Percentiles rank a stretch among this genome's conserved stretches.
Evolutionary conservation across 2,888 invertebrate species (phyloP).

Genomic region (Hypselothyrea guttata): DNA sequence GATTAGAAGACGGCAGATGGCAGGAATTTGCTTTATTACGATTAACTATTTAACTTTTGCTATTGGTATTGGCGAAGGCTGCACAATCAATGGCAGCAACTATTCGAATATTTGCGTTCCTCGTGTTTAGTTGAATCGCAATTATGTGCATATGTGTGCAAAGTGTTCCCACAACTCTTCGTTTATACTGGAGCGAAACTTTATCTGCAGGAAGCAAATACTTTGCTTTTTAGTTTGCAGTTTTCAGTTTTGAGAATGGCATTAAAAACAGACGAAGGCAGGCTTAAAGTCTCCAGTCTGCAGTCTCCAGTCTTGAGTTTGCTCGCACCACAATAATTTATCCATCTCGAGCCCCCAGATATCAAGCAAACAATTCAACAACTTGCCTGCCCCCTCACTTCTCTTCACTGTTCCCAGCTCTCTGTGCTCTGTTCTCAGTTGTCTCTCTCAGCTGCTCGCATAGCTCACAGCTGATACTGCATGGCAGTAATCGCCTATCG

Average conservation of each 20-base stretch:
- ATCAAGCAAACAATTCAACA: conserved; percentile 36
- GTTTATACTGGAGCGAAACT: conserved; percentile 3
- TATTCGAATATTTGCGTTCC: not conserved
- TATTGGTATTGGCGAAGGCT: no score
- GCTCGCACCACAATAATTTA: conserved; percentile 38
- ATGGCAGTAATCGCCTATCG: conserved; percentile 53
- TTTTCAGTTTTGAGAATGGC: conserved; percentile 21
- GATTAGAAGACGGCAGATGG: no score
- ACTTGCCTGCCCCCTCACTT: not conserved
- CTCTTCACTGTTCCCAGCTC: not conserved
- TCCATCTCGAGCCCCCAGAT: conserved; percentile 25
- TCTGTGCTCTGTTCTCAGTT: no score
- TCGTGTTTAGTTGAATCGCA: conserved; percentile 18
- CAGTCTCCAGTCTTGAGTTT: no score
- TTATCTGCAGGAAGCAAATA: conserved; percentile 26
- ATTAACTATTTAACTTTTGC: no score
- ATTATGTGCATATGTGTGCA: conserved; percentile 16
- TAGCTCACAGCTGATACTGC: no score
- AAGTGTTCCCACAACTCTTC: conserved; percentile 4
- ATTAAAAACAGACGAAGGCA: conserved; percentile 17
- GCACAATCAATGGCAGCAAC: not conserved
- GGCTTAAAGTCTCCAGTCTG: not conserved
- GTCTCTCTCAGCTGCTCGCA: no score
- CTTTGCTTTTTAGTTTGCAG: conserved; percentile 17
- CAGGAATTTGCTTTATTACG: no score